Conservation (phyloP, 37 sponge, comb jelly and placozoan species). For the Cliona cf. orientalis region DNA sequence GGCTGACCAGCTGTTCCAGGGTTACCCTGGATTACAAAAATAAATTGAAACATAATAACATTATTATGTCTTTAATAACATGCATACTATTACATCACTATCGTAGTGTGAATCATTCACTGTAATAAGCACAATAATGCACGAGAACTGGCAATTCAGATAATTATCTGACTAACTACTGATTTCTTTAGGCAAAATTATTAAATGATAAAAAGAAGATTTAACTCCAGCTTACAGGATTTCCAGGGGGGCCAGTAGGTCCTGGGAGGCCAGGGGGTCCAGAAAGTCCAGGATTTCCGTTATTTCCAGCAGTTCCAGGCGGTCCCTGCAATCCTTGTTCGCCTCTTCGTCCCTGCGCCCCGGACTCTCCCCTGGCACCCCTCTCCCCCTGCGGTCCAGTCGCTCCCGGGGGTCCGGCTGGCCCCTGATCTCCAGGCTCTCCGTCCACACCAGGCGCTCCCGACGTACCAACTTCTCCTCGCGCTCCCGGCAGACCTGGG, state of each 20-base stretch:
- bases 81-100: neutral
- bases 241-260: conserved; percentile 46
- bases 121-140: neutral
- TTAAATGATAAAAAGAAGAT: neutral
- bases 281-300: conserved; percentile 44
- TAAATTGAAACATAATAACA: neutral
- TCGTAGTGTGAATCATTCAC: neutral
- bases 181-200: neutral
- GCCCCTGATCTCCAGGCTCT: conserved; percentile 41
- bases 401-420: conserved; percentile 59
- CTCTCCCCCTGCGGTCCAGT: conserved; percentile 44
- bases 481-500: conserved; percentile 41
- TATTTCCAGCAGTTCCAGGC: conserved; percentile 40
- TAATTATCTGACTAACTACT: no score
- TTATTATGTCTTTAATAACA: neutral
- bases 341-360: conserved; percentile 35
- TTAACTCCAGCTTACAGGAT: conserved; percentile 35
- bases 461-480: conserved; percentile 56
- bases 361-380: conserved; percentile 63
- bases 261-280: conserved; percentile 42
- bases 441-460: conserved; percentile 52
- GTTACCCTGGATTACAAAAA: conserved; percentile 34
- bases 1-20: conserved; percentile 56
- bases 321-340: conserved; percentile 37
- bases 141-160: neutral